phyloP scores from a whole-genome alignment of 1,140 invertebrate species.

The Heliconius melpomene region DNA sequence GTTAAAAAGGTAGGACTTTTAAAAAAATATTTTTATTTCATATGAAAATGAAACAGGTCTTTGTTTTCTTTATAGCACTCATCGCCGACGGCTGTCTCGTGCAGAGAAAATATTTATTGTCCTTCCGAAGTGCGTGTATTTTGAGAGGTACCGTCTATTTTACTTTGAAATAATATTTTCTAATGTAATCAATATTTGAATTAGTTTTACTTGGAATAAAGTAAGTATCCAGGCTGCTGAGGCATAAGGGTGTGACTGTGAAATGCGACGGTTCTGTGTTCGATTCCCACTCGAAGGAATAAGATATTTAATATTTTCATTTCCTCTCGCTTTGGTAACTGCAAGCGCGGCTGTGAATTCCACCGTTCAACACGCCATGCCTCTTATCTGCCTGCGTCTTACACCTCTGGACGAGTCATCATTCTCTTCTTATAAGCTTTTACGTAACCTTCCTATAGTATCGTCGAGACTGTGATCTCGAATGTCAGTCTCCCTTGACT shows the following conservation, averaged over 20 bases:
- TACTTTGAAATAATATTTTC: neutral
- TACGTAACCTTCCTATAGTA: too few species aligned
- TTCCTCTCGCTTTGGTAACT: neutral
- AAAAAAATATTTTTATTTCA: neutral
- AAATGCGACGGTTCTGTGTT: neutral
- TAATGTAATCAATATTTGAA: neutral
- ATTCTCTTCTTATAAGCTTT: too few species aligned
- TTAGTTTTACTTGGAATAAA: neutral
- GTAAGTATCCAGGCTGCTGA: too few species aligned
- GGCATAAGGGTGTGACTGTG: too few species aligned
- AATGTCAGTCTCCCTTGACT: too few species aligned
- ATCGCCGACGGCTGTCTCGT: slow-evolving; percentile 1
- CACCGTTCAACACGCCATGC: neutral
- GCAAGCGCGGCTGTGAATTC: neutral
- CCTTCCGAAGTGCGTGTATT: slow-evolving; percentile 2
- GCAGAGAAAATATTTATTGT: slow-evolving; percentile 8
- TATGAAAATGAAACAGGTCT: slow-evolving; percentile 3
- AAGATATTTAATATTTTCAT: neutral
- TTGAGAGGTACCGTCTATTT: neutral
- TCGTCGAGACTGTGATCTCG: too few species aligned
- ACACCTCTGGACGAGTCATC: too few species aligned
- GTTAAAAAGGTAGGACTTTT: neutral
- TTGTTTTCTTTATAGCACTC: slow-evolving; percentile 14
- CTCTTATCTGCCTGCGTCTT: neutral
- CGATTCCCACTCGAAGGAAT: neutral